Percentiles rank a stretch among this genome's conserved stretches.
These are phyloP conservation scores for Enteromius anoplus DNA, from an alignment of 2,797 vertebrate species.

Conservation along the genomic window DNA sequence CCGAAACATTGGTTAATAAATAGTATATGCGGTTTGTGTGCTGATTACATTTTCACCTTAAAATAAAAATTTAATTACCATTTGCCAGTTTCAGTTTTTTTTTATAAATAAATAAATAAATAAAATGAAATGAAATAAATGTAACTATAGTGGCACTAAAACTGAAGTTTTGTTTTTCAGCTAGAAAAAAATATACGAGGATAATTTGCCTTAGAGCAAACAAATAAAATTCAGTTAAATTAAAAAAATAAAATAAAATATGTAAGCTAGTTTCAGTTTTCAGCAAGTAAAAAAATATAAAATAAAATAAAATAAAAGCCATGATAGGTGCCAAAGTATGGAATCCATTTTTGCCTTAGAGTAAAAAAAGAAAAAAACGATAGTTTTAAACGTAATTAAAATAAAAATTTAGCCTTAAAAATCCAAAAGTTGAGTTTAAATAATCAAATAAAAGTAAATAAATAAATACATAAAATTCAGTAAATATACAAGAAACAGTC, in stretches of 20 bases:
- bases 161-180: background rate
- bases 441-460: background rate
- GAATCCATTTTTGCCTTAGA: background rate
- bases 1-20: no score
- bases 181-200: background rate
- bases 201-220: background rate
- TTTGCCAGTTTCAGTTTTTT: no score
- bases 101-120: no score
- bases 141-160: background rate
- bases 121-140: background rate
- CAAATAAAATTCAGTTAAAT: background rate
- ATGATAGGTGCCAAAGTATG: background rate
- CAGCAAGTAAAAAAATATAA: background rate
- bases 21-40: no score
- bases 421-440: background rate
- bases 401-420: background rate
- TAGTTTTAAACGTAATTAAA: background rate
- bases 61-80: no score
- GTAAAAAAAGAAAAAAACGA: background rate
- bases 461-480: background rate
- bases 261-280: background rate
- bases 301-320: background rate
- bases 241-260: no score
- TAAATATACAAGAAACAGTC: background rate
- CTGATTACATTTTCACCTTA: no score